phyloP scores from a whole-genome alignment of 2,888 invertebrate genomes.

The Cephus nigrinus region DNA sequence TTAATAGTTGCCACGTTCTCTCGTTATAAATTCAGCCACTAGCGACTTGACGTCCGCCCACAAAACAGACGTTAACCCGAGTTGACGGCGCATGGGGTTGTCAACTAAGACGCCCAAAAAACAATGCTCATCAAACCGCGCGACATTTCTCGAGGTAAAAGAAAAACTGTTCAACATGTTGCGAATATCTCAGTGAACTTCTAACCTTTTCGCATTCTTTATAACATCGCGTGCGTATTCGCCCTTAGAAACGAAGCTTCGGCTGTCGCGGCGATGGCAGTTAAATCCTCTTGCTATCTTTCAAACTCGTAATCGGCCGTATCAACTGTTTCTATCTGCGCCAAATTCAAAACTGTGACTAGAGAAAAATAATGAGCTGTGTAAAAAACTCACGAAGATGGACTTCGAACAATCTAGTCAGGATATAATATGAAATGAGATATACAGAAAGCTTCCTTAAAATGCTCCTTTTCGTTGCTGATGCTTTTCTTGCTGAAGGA shows the following conservation, averaged over 20 bases:
- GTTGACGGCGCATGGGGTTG: too few species aligned
- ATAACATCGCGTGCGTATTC: background rate
- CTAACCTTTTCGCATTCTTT: background rate
- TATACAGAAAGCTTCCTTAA: background rate
- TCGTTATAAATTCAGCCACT: background rate
- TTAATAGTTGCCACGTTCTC: background rate
- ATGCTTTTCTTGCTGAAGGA: background rate
- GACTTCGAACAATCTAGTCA: background rate
- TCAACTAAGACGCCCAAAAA: too few species aligned
- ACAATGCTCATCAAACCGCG: too few species aligned
- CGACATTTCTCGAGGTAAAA: too few species aligned
- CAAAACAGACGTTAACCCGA: background rate
- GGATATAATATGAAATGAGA: background rate
- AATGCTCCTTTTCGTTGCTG: background rate
- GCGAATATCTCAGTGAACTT: background rate
- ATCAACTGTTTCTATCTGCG: background rate
- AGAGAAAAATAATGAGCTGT: background rate
- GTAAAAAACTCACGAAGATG: background rate
- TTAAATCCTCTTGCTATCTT: background rate
- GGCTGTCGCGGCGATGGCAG: background rate
- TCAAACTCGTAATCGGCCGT: background rate
- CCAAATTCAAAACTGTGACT: background rate
- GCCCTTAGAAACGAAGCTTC: background rate
- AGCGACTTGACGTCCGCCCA: background rate
- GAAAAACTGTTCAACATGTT: background rate